A percentile compares a stretch with the other conserved stretches of the same genome.
Conservation (phyloP, 2,797 vertebrate genomes). For the Pseudochaenichthys georgianus region DNA sequence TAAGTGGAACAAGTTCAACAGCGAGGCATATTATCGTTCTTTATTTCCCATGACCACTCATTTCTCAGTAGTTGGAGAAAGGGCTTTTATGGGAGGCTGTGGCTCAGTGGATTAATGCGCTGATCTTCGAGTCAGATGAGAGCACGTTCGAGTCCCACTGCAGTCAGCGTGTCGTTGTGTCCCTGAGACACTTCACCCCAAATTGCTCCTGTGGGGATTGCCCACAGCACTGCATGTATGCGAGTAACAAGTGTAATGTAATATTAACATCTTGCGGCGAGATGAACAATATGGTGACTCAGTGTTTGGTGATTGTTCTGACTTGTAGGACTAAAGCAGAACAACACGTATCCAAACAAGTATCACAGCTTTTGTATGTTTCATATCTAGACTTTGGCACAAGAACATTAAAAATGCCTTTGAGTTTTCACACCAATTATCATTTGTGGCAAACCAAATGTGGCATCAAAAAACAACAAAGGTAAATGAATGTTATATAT, state of each 20-base stretch:
- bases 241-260: too few species aligned
- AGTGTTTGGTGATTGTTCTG: constrained; percentile 17
- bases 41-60: constrained; percentile 12
- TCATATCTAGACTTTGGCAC: background rate
- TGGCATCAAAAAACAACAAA: background rate
- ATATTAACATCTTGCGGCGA: background rate
- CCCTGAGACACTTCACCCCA: too few species aligned
- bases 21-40: constrained; percentile 29
- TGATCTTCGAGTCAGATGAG: too few species aligned
- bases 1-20: constrained; percentile 47
- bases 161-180: too few species aligned
- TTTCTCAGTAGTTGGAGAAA: constrained; percentile 17
- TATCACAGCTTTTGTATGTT: background rate
- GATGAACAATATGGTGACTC: background rate
- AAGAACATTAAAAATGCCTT: background rate
- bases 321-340: background rate
- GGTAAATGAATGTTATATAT: background rate
- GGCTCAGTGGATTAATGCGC: too few species aligned
- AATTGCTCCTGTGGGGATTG: too few species aligned
- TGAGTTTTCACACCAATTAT: background rate
- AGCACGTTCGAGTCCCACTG: too few species aligned
- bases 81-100: background rate
- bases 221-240: too few species aligned
- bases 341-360: background rate
- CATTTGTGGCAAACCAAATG: background rate